Conservation (phyloP, 2,113 vertebrate genomes). For the Oreochromis tanganicae region DNA sequence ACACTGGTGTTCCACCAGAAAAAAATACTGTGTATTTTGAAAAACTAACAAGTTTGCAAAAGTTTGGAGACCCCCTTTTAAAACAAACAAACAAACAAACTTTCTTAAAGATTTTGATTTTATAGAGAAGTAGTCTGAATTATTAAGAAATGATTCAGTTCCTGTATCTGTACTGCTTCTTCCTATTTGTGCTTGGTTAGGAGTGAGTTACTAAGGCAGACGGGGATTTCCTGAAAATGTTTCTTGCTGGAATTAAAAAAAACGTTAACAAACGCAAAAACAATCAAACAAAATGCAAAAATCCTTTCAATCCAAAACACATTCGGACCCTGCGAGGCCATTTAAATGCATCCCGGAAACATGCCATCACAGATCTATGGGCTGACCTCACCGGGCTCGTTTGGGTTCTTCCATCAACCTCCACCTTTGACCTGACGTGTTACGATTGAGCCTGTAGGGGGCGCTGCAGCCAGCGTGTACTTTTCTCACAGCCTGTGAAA, state of each 20-base stretch:
- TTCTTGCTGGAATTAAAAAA: background rate
- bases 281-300: background rate
- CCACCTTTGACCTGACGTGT: background rate
- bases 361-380: background rate
- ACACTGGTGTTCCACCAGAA: background rate
- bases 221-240: background rate
- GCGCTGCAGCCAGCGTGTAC: conserved; percentile 21
- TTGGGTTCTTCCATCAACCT: background rate
- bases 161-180: background rate
- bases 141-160: background rate
- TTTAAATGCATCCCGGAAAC: background rate
- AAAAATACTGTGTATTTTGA: background rate
- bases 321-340: background rate
- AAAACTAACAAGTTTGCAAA: background rate
- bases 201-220: background rate
- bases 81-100: background rate
- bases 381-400: background rate
- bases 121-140: background rate
- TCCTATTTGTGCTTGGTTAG: background rate
- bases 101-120: background rate
- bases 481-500: background rate
- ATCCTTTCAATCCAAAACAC: background rate
- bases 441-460: conserved; percentile 11
- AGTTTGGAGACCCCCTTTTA: background rate
- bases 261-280: background rate